phyloP scores from a whole-genome alignment of 2,888 invertebrate genomes.

The Polymixis lichenea region DNA sequence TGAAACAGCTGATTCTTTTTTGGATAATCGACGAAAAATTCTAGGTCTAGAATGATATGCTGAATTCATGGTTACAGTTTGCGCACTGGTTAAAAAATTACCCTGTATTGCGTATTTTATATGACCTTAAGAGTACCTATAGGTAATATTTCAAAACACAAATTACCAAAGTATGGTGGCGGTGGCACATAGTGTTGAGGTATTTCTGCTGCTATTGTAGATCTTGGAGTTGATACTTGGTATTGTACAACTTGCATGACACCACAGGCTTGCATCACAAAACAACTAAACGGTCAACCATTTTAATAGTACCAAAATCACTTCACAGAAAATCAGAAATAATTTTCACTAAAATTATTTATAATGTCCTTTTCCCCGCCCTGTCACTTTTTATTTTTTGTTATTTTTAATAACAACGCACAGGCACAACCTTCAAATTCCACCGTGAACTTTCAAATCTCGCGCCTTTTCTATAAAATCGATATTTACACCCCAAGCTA shows the following conservation, averaged over 20 bases:
- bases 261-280: slow-evolving; percentile 91
- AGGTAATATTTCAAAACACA: background rate
- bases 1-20: too few relatives aligned
- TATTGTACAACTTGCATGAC: slow-evolving; percentile 93
- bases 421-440: slow-evolving; percentile 25
- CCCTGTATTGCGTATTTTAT: too few relatives aligned
- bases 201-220: slow-evolving; percentile 85
- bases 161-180: slow-evolving; percentile 88
- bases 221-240: slow-evolving; percentile 90
- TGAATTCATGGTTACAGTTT: too few relatives aligned
- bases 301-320: slow-evolving; percentile 34
- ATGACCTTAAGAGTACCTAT: too few relatives aligned
- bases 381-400: slow-evolving; percentile 33
- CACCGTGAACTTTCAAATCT: slow-evolving; percentile 69
- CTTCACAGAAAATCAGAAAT: background rate
- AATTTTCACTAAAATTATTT: background rate
- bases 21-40: too few relatives aligned
- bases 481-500: slow-evolving; percentile 81
- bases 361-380: slow-evolving; percentile 33
- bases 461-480: slow-evolving; percentile 85
- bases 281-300: slow-evolving; percentile 23
- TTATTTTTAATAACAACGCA: slow-evolving; percentile 4
- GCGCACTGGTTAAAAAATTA: too few relatives aligned
- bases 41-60: too few relatives aligned
- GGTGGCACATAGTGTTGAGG: slow-evolving; percentile 87